Conservation (phyloP, 2,888 invertebrate genomes). For the Diarsia dahlii region DNA sequence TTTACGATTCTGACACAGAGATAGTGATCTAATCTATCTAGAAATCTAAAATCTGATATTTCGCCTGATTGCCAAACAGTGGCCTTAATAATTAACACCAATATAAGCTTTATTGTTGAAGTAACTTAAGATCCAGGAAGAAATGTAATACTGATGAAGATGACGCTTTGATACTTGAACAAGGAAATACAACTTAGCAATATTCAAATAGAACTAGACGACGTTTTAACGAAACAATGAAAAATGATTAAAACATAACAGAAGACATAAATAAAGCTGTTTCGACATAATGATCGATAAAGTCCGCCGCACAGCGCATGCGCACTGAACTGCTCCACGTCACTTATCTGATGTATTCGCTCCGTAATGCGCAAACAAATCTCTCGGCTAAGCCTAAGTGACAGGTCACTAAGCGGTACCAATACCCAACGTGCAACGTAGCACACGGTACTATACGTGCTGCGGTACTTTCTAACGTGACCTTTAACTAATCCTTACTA, state of each 20-base stretch:
- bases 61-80: conserved; percentile 1
- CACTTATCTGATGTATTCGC: conserved; percentile 48
- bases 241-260: conserved; percentile 7
- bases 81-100: conserved; percentile 10
- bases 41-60: conserved; percentile 30
- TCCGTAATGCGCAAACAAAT: conserved; percentile 42
- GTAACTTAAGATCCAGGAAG: conserved; percentile 19
- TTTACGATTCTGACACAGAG: not conserved
- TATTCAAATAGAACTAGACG: not conserved
- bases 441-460: conserved; percentile 8
- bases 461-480: conserved; percentile 38
- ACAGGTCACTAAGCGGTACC: conserved; percentile 41
- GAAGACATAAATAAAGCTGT: conserved; percentile 46
- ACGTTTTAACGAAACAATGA: conserved; percentile 4
- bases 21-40: conserved; percentile 33
- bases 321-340: conserved; percentile 18
- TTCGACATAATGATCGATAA: conserved; percentile 44
- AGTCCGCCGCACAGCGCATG: not conserved
- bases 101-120: not conserved
- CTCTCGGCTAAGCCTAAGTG: conserved; percentile 57
- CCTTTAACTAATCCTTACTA: conserved; percentile 53
- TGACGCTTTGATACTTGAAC: not conserved
- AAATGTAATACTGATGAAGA: conserved; percentile 5
- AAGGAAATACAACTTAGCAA: not conserved
- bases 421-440: not conserved